Evolutionary conservation across 2,888 invertebrate genomes (phyloP), one percentile per base, ranked within the genome.

Genomic region (Heliconius aoede): DNA sequence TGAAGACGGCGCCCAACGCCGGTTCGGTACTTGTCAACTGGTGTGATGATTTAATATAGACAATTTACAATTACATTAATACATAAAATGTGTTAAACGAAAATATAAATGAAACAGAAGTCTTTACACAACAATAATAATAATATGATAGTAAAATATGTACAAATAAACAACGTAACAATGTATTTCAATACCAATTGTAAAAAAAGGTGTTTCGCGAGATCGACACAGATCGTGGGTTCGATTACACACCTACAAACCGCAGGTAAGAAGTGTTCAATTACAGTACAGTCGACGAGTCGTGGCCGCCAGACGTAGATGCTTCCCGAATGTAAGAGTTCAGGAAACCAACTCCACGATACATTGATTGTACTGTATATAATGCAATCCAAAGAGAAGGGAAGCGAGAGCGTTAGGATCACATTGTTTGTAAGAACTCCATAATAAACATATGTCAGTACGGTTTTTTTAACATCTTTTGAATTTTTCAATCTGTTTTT

Each of bases 121-220:
- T 87, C 89, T 91, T 89, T 91, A 91, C 91, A 92, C 88, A 92
- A 93, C 93, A 92, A 88, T 88, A 83, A 82, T 81, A 92, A 93
- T 93, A 91, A 88, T 89, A 83, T 82, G 80, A 81, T 76, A 65
- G 79, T 91, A 89, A 89, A 89, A 86, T 89, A 90, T 90, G 82
- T 89, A 89, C 88, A 89, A 86, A 86, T 85, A 86, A 86, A 80
- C 85, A 90, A 90, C 89, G 85, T 88, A 90, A 90, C 89, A 88
- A 88, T 88, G 86, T 85, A 80, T 81, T 84, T 82, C 84, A 85
- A 9, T 26, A 67, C 58, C 58, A 67, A 58, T 36, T 58, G 36
- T 67, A 58, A 65, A 72, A 30, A 65, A 73, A 78, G 36, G 72
- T 58, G 69, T 46, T 40, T 61, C 62, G 36, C 30, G 55, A 64